phyloP scores from a whole-genome alignment of 2,797 vertebrate species.

The Geotrypetes seraphini region DNA sequence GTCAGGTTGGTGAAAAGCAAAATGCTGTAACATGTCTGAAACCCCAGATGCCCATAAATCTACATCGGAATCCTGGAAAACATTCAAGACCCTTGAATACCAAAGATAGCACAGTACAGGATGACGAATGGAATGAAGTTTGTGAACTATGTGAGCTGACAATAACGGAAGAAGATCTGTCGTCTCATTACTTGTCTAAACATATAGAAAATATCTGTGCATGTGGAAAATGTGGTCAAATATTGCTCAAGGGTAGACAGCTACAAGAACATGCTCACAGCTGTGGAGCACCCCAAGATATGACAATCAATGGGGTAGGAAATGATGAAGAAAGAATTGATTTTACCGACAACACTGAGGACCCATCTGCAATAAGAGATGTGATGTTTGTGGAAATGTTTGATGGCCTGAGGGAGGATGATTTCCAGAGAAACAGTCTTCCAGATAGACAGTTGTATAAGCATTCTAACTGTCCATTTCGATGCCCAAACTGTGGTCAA shows the following conservation, averaged over 20 bases:
- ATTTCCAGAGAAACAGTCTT: constrained; percentile 52
- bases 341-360: constrained; percentile 64
- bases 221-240: constrained; percentile 89
- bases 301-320: constrained; percentile 68
- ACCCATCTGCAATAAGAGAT: constrained; percentile 59
- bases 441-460: constrained; percentile 59
- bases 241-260: constrained; percentile 89
- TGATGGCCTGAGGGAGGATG: constrained; percentile 54
- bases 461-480: constrained; percentile 67
- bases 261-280: constrained; percentile 90
- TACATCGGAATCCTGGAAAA: constrained; percentile 37
- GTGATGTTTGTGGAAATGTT: constrained; percentile 68
- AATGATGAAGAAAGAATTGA: constrained; percentile 70
- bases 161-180: constrained; percentile 77
- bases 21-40: constrained; percentile 50
- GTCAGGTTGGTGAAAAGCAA: constrained; percentile 51
- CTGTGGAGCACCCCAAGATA: constrained; percentile 81
- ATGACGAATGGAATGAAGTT: constrained; percentile 46
- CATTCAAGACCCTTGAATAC: constrained; percentile 37
- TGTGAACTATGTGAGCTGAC: constrained; percentile 85
- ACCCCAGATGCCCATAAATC: constrained; percentile 41
- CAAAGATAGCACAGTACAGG: constrained; percentile 38
- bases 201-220: constrained; percentile 95
- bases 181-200: constrained; percentile 87
- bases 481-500: constrained; percentile 83